Conservation (phyloP, 2,797 vertebrate genomes). For the Sebastes jordani region DNA sequence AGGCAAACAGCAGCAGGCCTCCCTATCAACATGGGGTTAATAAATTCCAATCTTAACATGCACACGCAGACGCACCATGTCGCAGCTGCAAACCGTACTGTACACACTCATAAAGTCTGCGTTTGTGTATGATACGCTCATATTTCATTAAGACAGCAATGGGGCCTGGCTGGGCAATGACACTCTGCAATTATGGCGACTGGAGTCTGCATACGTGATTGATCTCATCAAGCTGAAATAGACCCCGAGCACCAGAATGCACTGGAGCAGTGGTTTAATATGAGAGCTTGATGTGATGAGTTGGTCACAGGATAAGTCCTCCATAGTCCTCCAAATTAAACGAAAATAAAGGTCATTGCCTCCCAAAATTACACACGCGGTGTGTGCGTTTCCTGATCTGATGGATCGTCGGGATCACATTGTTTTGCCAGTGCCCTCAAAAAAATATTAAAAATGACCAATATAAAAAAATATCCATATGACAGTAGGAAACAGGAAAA, state of each 20-base stretch:
- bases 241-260: not conserved
- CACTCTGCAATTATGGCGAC: constrained; percentile 20
- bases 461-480: not conserved
- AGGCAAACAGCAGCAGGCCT: constrained; percentile 34
- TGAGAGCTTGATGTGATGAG: not conserved
- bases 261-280: not conserved
- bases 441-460: no score
- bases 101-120: not conserved
- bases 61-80: constrained; percentile 3
- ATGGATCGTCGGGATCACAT: not conserved
- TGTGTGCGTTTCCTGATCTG: not conserved
- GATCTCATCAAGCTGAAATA: constrained; percentile 20
- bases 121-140: not conserved
- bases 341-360: not conserved
- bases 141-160: constrained; percentile 26
- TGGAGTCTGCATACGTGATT: constrained; percentile 5
- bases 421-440: not conserved
- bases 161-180: not conserved
- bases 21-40: constrained; percentile 37
- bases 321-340: not conserved
- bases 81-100: constrained; percentile 12
- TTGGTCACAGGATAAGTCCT: not conserved
- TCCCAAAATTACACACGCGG: not conserved
- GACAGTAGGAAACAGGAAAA: not conserved
- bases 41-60: constrained; percentile 25